phyloP scores from a whole-genome alignment of 2,113 vertebrate species.

The Bombycilla garrulus region DNA sequence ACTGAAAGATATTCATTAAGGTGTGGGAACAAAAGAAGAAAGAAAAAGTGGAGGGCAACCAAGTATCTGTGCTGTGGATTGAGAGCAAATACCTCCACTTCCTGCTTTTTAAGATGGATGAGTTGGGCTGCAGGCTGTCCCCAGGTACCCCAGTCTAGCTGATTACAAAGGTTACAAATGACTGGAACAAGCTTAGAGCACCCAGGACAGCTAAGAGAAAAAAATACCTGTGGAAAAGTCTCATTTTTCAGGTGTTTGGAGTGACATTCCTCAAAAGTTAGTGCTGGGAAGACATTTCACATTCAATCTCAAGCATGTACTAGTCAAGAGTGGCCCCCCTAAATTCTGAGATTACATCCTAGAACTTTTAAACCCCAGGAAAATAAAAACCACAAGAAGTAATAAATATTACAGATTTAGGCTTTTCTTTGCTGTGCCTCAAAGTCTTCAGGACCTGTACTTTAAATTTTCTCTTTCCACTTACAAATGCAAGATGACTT shows the following conservation, averaged over 20 bases:
- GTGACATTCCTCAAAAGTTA: not conserved
- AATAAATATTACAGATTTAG: not conserved
- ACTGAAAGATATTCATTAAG: not conserved
- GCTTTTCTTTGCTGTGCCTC: not conserved
- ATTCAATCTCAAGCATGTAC: not conserved
- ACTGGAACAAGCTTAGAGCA: not conserved
- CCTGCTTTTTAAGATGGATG: not conserved
- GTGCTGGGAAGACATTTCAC: not conserved
- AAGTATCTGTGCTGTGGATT: not conserved
- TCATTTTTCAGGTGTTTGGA: not conserved
- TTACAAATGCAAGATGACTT: not conserved
- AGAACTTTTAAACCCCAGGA: not conserved
- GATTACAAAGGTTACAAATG: constrained; percentile 17
- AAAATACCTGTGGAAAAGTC: not conserved
- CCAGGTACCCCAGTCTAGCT: not conserved
- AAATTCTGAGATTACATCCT: not conserved
- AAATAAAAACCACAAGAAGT: not conserved
- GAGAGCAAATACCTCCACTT: not conserved
- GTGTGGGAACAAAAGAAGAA: not conserved
- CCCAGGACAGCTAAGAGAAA: not conserved
- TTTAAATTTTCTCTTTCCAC: not conserved
- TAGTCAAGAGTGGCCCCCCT: not conserved
- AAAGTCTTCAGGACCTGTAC: not conserved
- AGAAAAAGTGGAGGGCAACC: not conserved
- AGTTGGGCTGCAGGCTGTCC: not conserved